Percentiles rank a stretch among this genome's conserved stretches.
Conservation (phyloP, 2,888 invertebrate genomes). For the Drosophila greeni region DNA sequence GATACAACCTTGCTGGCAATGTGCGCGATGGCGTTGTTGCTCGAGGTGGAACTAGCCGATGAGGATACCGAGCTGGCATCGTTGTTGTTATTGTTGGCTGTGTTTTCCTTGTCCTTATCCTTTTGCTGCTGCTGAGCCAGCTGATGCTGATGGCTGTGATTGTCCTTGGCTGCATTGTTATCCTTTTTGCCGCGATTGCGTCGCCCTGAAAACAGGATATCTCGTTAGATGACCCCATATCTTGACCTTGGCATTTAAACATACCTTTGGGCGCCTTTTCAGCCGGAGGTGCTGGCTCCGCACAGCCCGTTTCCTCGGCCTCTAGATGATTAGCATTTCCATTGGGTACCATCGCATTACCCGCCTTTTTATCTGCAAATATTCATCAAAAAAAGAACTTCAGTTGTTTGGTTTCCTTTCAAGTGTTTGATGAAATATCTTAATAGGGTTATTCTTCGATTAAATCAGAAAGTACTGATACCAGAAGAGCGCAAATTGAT, state of each 20-base stretch:
- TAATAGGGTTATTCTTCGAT: not conserved
- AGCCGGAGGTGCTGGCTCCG: conserved; percentile 66
- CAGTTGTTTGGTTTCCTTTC: not conserved
- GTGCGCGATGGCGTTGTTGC: conserved; percentile 76
- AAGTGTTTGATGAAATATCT: not conserved
- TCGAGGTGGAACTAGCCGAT: conserved; percentile 68
- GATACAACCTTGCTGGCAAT: conserved; percentile 78
- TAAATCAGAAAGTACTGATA: not conserved
- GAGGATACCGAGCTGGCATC: conserved; percentile 68
- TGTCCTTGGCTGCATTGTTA: conserved; percentile 77
- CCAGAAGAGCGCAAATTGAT: not conserved
- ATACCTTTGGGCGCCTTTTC: conserved; percentile 76
- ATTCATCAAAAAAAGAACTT: not conserved
- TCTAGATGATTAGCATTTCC: conserved; percentile 76
- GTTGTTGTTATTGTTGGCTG: conserved; percentile 52
- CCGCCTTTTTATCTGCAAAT: conserved; percentile 59
- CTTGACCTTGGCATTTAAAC: not conserved
- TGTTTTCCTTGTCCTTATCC: conserved; percentile 59
- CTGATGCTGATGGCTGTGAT: conserved; percentile 73
- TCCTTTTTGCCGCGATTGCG: conserved; percentile 78
- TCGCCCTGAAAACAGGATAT: conserved; percentile 64
- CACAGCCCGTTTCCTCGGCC: conserved; percentile 70
- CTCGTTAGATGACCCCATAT: not conserved
- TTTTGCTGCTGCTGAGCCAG: conserved; percentile 49
- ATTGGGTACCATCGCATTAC: conserved; percentile 64